Evolutionary conservation across 2,888 invertebrate species (phyloP).

Genomic region (Gibbula magus): DNA sequence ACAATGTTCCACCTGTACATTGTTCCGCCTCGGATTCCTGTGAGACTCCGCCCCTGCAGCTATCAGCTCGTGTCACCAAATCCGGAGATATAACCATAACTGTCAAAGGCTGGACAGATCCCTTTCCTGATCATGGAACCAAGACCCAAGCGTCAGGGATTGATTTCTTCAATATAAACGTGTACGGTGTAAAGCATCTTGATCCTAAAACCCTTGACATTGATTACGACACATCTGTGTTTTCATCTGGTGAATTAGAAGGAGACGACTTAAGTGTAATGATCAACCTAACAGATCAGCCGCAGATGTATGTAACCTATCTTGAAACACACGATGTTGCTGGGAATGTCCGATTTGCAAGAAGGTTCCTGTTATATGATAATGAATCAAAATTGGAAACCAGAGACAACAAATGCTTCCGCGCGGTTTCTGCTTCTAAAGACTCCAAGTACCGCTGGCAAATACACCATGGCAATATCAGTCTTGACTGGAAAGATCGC

Average conservation of each 20-base stretch:
- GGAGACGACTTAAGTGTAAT: not conserved
- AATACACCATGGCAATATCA: slow-evolving; percentile 36
- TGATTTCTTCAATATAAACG: too few relatives aligned
- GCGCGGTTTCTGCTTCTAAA: slow-evolving; percentile 34
- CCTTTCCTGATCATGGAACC: slow-evolving; percentile 32
- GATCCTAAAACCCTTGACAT: slow-evolving; percentile 28
- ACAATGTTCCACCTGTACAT: slow-evolving; percentile 9
- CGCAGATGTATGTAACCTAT: slow-evolving; percentile 1
- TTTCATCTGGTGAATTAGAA: not conserved
- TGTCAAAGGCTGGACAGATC: slow-evolving; percentile 46
- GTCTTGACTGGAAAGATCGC: slow-evolving; percentile 41
- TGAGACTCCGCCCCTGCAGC: too few relatives aligned
- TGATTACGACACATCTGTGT: not conserved
- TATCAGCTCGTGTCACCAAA: slow-evolving; percentile 35
- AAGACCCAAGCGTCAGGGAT: slow-evolving; percentile 40
- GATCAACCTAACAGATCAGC: not conserved
- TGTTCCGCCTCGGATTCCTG: not conserved
- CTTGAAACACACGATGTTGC: slow-evolving; percentile 20
- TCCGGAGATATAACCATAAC: slow-evolving; percentile 26
- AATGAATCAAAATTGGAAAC: slow-evolving; percentile 21
- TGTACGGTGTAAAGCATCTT: slow-evolving; percentile 28
- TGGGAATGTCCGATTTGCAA: slow-evolving; percentile 22
- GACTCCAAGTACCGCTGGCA: slow-evolving; percentile 43
- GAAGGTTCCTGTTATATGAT: slow-evolving; percentile 26
- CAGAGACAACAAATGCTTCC: slow-evolving; percentile 1